Conservation (phyloP, 1,140 invertebrate genomes). For the Ips nitidus region DNA sequence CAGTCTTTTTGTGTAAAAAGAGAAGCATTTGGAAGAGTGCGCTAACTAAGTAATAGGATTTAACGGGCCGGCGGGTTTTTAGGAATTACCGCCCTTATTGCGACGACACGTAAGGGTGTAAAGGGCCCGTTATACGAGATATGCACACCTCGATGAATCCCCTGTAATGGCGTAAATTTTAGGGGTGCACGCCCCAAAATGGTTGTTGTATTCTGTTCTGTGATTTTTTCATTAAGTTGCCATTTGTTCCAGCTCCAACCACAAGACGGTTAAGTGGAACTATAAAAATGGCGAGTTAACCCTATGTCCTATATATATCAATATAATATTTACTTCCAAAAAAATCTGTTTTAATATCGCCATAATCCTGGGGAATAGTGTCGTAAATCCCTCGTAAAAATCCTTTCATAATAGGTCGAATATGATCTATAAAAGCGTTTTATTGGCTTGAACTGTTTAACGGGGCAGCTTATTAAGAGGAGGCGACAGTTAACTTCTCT, state of each 20-base stretch:
- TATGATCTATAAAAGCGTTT: conserved; percentile 27
- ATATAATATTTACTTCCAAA: conserved; percentile 9
- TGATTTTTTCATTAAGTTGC: background rate
- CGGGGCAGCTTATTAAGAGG: conserved; percentile 16
- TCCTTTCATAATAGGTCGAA: conserved; percentile 27
- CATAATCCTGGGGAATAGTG: conserved; percentile 14
- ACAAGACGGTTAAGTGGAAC: background rate
- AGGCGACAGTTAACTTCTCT: conserved; percentile 1
- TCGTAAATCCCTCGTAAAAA: conserved; percentile 18
- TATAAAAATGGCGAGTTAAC: background rate
- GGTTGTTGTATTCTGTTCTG: background rate
- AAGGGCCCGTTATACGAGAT: conserved; percentile 46
- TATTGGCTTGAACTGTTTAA: conserved; percentile 19
- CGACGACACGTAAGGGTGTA: conserved; percentile 14
- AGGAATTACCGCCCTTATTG: conserved; percentile 31
- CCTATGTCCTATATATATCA: background rate
- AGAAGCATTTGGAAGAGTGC: conserved; percentile 21
- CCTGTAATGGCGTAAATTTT: background rate
- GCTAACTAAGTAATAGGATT: conserved; percentile 54
- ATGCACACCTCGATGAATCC: conserved; percentile 44
- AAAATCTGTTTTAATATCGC: conserved; percentile 26
- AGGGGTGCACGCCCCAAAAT: conserved; percentile 19
- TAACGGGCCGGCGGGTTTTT: conserved; percentile 48
- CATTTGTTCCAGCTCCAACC: background rate
- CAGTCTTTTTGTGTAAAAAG: too few relatives aligned